Percentiles rank a stretch among this genome's conserved stretches.
These are phyloP conservation scores for Poeciliopsis turneri DNA, from an alignment of 2,797 vertebrate species.

Conservation along the genomic window DNA sequence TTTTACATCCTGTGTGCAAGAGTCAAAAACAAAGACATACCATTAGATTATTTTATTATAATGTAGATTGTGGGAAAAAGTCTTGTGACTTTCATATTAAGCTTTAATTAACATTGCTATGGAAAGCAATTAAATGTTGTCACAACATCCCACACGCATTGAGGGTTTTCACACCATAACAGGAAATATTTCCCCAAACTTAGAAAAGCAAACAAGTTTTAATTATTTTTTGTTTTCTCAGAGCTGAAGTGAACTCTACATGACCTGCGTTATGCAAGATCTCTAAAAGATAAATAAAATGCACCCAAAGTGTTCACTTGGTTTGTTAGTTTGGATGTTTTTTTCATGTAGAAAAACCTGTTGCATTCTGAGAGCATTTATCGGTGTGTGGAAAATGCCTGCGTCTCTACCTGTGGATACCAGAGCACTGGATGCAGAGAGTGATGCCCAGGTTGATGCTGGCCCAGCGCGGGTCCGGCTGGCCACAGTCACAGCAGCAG, in stretches of 20 bases:
- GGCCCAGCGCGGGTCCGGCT: conserved; percentile 95
- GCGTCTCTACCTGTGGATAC: conserved; percentile 79
- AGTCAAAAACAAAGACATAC: not conserved
- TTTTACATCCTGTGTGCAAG: not conserved
- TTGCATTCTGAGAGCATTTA: not conserved
- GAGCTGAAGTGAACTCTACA: conserved; percentile 20
- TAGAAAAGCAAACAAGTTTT: conserved; percentile 11
- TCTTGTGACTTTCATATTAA: conserved; percentile 1
- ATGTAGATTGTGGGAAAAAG: not conserved
- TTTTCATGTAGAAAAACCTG: not conserved
- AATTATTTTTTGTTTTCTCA: conserved; percentile 11
- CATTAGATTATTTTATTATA: not conserved
- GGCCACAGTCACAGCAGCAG: conserved; percentile 94
- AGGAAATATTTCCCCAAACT: not conserved
- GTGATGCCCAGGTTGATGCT: conserved; percentile 98
- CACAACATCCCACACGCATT: conserved; percentile 15
- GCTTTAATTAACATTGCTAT: conserved; percentile 18
- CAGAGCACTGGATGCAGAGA: conserved; percentile 88
- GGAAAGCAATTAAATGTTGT: conserved; percentile 10
- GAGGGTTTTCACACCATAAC: conserved; percentile 14
- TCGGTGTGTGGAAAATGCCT: not conserved
- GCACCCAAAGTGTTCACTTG: not conserved
- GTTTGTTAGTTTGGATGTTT: not conserved
- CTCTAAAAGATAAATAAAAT: conserved; percentile 19
- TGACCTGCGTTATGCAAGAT: conserved; percentile 7